These are phyloP conservation scores for Alviniconcha strummeri DNA, from an alignment of 2,888 invertebrate species.

Conservation along the genomic window DNA sequence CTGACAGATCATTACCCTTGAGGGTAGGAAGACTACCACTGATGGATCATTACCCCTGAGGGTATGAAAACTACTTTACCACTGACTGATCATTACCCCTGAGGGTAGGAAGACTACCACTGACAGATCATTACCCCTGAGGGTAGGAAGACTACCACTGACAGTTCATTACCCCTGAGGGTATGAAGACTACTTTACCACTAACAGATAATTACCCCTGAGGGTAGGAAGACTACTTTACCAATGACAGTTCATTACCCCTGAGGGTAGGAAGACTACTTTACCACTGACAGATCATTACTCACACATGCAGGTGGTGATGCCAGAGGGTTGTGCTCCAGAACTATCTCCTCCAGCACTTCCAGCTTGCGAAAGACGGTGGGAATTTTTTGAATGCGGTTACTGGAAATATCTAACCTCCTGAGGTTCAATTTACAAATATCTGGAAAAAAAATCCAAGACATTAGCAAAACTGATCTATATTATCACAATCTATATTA, in stretches of 20 bases:
- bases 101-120: too few relatives aligned
- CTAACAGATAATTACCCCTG: neutral
- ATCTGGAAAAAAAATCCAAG: conserved; percentile 78
- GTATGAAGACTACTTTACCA: too few relatives aligned
- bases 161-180: too few relatives aligned
- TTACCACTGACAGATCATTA: conserved; percentile 44
- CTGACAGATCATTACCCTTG: neutral
- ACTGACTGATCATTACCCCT: conserved; percentile 74
- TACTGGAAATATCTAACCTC: conserved; percentile 91
- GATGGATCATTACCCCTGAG: neutral
- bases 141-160: too few relatives aligned
- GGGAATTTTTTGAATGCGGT: conserved; percentile 91
- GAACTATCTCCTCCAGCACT: conserved; percentile 85
- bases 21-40: neutral
- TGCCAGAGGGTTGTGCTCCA: conserved; percentile 92
- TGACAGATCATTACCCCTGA: too few relatives aligned
- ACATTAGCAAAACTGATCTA: too few relatives aligned
- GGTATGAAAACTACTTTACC: neutral
- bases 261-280: neutral
- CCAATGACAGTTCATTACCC: neutral
- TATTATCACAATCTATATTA: too few relatives aligned
- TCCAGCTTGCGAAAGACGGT: conserved; percentile 91
- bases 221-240: neutral
- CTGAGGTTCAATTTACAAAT: conserved; percentile 89
- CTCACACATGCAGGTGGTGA: conserved; percentile 94